These are phyloP conservation scores for Tetanocera ferruginea DNA, from an alignment of 2,888 invertebrate species.

Conservation along the genomic window DNA sequence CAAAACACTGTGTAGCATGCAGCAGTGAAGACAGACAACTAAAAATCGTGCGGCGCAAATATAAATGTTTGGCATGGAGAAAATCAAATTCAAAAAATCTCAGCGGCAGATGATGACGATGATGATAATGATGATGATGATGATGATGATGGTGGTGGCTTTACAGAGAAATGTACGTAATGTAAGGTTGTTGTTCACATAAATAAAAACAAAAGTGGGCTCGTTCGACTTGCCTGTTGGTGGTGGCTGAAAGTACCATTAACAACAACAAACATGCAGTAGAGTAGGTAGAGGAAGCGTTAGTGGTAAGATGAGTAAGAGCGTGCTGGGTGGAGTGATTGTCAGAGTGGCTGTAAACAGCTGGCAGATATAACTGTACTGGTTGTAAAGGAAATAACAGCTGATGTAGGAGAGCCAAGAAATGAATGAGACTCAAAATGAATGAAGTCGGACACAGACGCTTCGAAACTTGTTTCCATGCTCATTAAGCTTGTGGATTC, in stretches of 20 bases:
- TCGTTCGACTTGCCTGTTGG: neutral
- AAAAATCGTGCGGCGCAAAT: conserved; percentile 18
- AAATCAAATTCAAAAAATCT: neutral
- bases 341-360: neutral
- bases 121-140: neutral
- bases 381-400: conserved; percentile 23
- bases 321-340: neutral
- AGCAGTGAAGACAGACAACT: conserved; percentile 17
- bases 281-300: too few relatives aligned
- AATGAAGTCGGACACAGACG: neutral
- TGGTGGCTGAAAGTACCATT: neutral
- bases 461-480: neutral
- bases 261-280: neutral
- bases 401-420: neutral
- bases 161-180: neutral
- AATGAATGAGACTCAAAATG: neutral
- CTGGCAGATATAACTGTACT: conserved; percentile 25
- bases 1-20: neutral
- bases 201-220: conserved; percentile 7
- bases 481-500: neutral
- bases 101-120: conserved; percentile 17
- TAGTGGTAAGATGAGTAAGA: neutral
- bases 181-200: neutral
- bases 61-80: conserved; percentile 1
- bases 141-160: neutral